These are phyloP conservation scores for Drosophila kuntzei DNA, from an alignment of 2,888 invertebrate species.

Conservation along the genomic window DNA sequence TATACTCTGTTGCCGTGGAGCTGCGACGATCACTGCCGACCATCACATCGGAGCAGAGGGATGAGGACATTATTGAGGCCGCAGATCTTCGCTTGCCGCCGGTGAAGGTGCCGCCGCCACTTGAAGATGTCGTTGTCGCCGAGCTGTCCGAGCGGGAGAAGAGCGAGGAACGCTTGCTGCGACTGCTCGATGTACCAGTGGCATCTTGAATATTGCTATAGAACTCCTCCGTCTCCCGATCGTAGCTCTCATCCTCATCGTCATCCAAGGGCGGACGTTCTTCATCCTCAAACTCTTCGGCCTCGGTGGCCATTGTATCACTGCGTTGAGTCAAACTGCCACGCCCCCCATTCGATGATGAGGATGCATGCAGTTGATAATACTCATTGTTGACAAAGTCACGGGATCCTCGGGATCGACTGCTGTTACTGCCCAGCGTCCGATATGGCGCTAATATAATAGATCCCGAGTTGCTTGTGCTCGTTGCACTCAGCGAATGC, in stretches of 20 bases:
- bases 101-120: conserved; percentile 84
- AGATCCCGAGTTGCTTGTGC: conserved; percentile 67
- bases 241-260: conserved; percentile 76
- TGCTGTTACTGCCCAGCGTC: conserved; percentile 42
- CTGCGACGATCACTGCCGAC: conserved; percentile 84
- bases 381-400: conserved; percentile 61
- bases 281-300: conserved; percentile 73
- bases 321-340: conserved; percentile 55
- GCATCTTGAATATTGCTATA: conserved; percentile 84
- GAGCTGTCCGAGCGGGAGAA: conserved; percentile 85
- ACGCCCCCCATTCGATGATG: conserved; percentile 66
- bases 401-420: conserved; percentile 61
- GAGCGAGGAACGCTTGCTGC: conserved; percentile 84
- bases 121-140: conserved; percentile 84
- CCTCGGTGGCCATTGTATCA: conserved; percentile 74
- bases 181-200: conserved; percentile 68
- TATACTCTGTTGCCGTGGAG: conserved; percentile 83
- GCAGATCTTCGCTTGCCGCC: conserved; percentile 84
- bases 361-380: conserved; percentile 65
- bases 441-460: conserved; percentile 63
- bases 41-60: conserved; percentile 84
- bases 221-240: conserved; percentile 84
- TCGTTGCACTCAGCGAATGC: conserved; percentile 67
- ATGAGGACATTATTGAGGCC: conserved; percentile 85
- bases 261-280: conserved; percentile 66